Percentiles rank a stretch among this genome's conserved stretches.
Conservation (phyloP, 2,113 vertebrate species). For the Irena cyanogastra region DNA sequence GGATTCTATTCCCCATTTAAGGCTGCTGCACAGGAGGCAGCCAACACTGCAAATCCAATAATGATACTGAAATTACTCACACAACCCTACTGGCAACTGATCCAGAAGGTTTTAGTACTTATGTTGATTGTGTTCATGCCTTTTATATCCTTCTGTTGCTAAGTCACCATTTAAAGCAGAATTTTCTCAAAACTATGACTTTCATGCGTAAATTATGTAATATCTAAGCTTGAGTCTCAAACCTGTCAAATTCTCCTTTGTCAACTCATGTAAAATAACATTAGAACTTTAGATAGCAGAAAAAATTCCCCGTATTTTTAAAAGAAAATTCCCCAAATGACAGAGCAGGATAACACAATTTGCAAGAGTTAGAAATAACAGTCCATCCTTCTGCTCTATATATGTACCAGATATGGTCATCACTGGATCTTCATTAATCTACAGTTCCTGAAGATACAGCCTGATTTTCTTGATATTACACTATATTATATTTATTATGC, state of each 20-base stretch:
- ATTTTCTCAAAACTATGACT: background rate
- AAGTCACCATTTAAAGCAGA: background rate
- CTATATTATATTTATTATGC: background rate
- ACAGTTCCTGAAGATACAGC: background rate
- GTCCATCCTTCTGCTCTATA: background rate
- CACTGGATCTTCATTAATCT: background rate
- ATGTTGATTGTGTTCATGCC: background rate
- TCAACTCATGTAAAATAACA: background rate
- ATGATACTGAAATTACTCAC: background rate
- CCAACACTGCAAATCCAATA: background rate
- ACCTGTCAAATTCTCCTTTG: background rate
- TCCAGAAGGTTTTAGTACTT: background rate
- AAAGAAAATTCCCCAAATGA: background rate
- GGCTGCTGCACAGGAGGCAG: background rate
- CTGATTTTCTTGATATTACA: background rate
- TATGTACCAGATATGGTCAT: background rate
- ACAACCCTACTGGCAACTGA: background rate
- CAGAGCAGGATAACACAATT: background rate
- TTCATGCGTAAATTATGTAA: background rate
- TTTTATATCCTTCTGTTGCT: background rate
- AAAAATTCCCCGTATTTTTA: fast-evolving
- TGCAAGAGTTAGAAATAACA: background rate
- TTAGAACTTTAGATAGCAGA: background rate
- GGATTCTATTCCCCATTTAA: background rate
- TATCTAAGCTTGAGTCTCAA: background rate